Conservation (phyloP, 2,888 invertebrate genomes). For the Odontocerum albicorne region DNA sequence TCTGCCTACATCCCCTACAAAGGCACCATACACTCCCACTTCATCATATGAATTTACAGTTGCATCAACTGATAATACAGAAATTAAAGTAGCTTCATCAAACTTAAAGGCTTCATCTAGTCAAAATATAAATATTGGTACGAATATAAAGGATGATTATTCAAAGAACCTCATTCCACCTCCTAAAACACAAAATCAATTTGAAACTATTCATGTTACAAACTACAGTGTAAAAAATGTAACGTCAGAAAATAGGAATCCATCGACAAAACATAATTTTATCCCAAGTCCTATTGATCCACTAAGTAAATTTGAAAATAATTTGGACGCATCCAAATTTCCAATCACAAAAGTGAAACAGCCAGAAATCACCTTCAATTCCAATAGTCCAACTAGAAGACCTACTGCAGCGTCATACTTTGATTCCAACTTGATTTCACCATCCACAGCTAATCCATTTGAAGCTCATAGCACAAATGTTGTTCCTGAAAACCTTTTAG, state of each 20-base stretch:
- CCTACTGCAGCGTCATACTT: slow-evolving; percentile 33
- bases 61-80: slow-evolving; percentile 46
- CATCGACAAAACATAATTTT: slow-evolving; percentile 46
- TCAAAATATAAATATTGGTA: slow-evolving; percentile 39
- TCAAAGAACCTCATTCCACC: slow-evolving; percentile 53
- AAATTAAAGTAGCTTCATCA: slow-evolving; percentile 40
- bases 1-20: slow-evolving; percentile 49
- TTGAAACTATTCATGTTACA: slow-evolving; percentile 39
- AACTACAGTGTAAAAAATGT: slow-evolving; percentile 39
- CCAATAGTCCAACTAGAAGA: slow-evolving; percentile 26
- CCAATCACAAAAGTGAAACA: slow-evolving; percentile 20
- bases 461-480: slow-evolving; percentile 32
- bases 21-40: slow-evolving; percentile 21
- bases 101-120: slow-evolving; percentile 38
- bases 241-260: slow-evolving; percentile 1
- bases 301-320: slow-evolving; percentile 43
- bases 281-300: slow-evolving; percentile 56
- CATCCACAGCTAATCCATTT: slow-evolving; percentile 28
- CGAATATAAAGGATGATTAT: slow-evolving; percentile 44
- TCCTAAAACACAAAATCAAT: slow-evolving; percentile 41
- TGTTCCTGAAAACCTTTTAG: slow-evolving; percentile 41
- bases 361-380: slow-evolving; percentile 20
- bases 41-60: slow-evolving; percentile 48
- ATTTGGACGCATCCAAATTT: slow-evolving; percentile 17
- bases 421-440: slow-evolving; percentile 25